Percentiles rank a stretch among this genome's conserved stretches.
Conservation (phyloP, 2,797 vertebrate genomes). For the Xenopus petersii region DNA sequence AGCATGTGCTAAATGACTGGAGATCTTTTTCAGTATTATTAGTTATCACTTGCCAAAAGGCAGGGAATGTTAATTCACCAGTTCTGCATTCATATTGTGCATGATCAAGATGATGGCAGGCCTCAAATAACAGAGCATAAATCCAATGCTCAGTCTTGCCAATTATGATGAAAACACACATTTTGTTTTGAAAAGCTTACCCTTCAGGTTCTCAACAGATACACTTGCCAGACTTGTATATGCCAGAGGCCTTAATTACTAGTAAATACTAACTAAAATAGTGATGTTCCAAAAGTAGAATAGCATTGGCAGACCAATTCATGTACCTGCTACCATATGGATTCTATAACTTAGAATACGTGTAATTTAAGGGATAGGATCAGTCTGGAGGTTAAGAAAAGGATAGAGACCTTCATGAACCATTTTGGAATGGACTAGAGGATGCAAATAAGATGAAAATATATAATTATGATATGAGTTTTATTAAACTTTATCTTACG, state of each 20-base stretch:
- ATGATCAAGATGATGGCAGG: conserved; percentile 32
- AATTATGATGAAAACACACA: conserved; percentile 35
- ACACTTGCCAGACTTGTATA: conserved; percentile 16
- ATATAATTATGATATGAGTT: too few relatives aligned
- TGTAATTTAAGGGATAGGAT: too few relatives aligned
- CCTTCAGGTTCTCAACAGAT: conserved; percentile 16
- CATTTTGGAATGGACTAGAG: too few relatives aligned
- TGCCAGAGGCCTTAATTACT: conserved; percentile 42
- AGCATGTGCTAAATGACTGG: conserved; percentile 5
- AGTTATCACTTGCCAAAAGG: conserved; percentile 7
- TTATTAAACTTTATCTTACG: too few relatives aligned
- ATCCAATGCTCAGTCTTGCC: conserved; percentile 32
- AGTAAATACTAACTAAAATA: conserved; percentile 33
- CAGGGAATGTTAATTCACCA: conserved; percentile 17
- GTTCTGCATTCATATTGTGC: conserved; percentile 31
- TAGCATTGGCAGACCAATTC: neutral
- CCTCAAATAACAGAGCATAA: conserved; percentile 26
- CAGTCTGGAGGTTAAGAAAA: too few relatives aligned
- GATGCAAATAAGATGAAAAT: too few relatives aligned
- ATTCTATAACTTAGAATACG: too few relatives aligned
- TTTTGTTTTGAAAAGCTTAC: conserved; percentile 37
- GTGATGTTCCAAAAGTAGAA: neutral
- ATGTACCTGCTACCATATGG: conserved; percentile 14
- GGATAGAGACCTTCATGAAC: too few relatives aligned
- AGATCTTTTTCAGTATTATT: conserved; percentile 1